A percentile compares a stretch with the other conserved stretches of the same genome.
Evolutionary conservation across 2,797 vertebrate genomes (phyloP).

Genomic region (Manis crassicaudata): DNA sequence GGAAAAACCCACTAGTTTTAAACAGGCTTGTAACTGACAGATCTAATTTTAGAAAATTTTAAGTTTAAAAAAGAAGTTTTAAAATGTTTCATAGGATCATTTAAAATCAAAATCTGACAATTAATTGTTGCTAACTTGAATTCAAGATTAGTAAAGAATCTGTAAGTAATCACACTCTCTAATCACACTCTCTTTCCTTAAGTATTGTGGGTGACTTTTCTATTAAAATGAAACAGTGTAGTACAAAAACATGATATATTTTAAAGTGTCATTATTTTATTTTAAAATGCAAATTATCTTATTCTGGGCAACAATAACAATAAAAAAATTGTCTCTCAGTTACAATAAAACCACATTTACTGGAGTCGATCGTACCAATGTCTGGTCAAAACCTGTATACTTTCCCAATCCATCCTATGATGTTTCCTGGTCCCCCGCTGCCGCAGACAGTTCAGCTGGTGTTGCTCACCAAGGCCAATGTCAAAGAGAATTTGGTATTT

Average conservation of each 20-base stretch:
- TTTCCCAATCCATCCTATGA: slow-evolving; percentile 99
- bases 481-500: slow-evolving; percentile 97
- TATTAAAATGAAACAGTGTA: slow-evolving; percentile 84
- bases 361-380: slow-evolving; percentile 99
- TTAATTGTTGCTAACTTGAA: slow-evolving; percentile 65
- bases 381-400: slow-evolving; percentile 99
- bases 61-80: slow-evolving; percentile 60
- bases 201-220: slow-evolving; percentile 78
- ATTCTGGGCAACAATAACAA: slow-evolving; percentile 91
- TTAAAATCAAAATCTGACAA: slow-evolving; percentile 81
- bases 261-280: slow-evolving; percentile 85
- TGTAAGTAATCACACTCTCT: slow-evolving; percentile 38
- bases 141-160: slow-evolving; percentile 61
- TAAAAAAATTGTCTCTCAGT: slow-evolving; percentile 90
- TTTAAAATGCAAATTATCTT: slow-evolving; percentile 88
- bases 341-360: slow-evolving; percentile 99
- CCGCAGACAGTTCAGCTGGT: slow-evolving; percentile 99
- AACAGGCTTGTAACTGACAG: slow-evolving; percentile 77
- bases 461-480: slow-evolving; percentile 99
- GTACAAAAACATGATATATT: slow-evolving; percentile 83
- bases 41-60: slow-evolving; percentile 68
- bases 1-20: slow-evolving; percentile 71
- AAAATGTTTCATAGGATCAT: slow-evolving; percentile 67
- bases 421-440: slow-evolving; percentile 99
- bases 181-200: slow-evolving; percentile 19